Percentiles rank a stretch among this genome's conserved stretches.
Conservation (phyloP, 2,797 vertebrate species). For the Danio tinwini region DNA sequence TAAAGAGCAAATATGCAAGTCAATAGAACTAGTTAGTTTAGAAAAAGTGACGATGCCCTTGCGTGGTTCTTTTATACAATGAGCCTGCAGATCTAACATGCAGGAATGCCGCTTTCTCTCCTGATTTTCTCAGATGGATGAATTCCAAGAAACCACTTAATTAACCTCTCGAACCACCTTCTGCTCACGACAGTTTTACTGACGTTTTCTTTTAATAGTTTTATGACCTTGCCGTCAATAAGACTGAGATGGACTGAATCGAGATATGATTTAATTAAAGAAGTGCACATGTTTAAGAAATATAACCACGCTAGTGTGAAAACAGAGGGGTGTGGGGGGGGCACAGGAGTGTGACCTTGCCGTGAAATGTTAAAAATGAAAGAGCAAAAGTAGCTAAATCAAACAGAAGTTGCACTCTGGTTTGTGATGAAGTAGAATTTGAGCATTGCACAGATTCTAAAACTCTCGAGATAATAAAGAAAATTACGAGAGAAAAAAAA, state of each 20-base stretch:
- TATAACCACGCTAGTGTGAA: slow-evolving; percentile 63
- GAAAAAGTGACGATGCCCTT: slow-evolving; percentile 57
- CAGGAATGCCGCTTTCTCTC: slow-evolving; percentile 67
- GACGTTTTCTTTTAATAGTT: slow-evolving; percentile 81
- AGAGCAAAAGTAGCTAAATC: slow-evolving; percentile 72
- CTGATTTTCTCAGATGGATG: slow-evolving; percentile 71
- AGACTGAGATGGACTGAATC: slow-evolving; percentile 79
- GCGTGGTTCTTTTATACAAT: slow-evolving; percentile 51
- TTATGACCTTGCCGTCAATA: slow-evolving; percentile 83
- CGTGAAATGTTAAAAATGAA: slow-evolving; percentile 72
- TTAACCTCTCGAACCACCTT: slow-evolving; percentile 82
- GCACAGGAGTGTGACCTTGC: slow-evolving; percentile 69
- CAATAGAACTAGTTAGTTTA: neutral
- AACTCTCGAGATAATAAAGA: slow-evolving; percentile 63
- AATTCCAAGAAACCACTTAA: slow-evolving; percentile 82
- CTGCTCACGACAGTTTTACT: slow-evolving; percentile 80
- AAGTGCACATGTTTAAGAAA: slow-evolving; percentile 76
- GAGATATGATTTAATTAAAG: slow-evolving; percentile 84
- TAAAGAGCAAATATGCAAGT: too few species aligned
- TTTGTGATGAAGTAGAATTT: slow-evolving; percentile 59
- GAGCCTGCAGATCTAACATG: slow-evolving; percentile 55
- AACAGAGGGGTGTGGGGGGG: slow-evolving; percentile 64
- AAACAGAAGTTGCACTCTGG: slow-evolving; percentile 60
- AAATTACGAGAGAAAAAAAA: slow-evolving; percentile 56
- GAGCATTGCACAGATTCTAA: slow-evolving; percentile 61